Base-by-base conservation (phyloP, 2,888 invertebrate genomes). In the Poecilobothrus nobilitatus region DNA sequence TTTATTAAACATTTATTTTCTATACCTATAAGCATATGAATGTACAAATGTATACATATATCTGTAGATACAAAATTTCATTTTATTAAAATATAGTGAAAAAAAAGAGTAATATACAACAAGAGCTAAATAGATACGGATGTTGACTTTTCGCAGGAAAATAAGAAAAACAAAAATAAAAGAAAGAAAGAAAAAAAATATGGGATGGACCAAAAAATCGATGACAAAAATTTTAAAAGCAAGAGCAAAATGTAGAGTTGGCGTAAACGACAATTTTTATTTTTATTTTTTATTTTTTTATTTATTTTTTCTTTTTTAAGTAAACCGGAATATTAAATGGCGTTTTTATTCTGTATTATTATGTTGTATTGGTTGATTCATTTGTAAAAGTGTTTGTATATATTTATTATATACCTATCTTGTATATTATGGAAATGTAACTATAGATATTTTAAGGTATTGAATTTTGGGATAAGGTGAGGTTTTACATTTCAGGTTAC, bases 121-220 rank as follows among this genome's bases (percentile, higher is more conserved):
- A 18, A 53, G 53, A 53, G 18, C 15, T 9, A 53, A 15, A 53
- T 53, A 53, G 53, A 53, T 15, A 18, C n/a, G 53, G n/a, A 53
- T 53, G 53, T 53, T 53, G 53, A 53, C 18, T 53, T 53, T 53
- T 53, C 18, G 53, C 53, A 53, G 15, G 5, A 53, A 37, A 37
- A 53, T 53, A 12, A 53, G 15, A 12, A 53, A 53, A 18, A 53
- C 10, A 12, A 44, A 44, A 37, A 37, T 10, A 41, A 41, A 41
- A 41, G 7, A 3, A 41, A 8, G 9, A 41, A 9, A 41, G 9
- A 41, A 15, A 53, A 53, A 53, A 53, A 53, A 53, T 53, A 53
- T 53, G 53, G 53, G 53, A 53, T 53, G 53, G 53, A 53, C 53
- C 53, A 53, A 53, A 53, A 53, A 53, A 53, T 53, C 53, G 53